A percentile compares a stretch with the other conserved stretches of the same genome.
phyloP scores from a whole-genome alignment of 1,140 invertebrate species.

The Lethocerus indicus region DNA sequence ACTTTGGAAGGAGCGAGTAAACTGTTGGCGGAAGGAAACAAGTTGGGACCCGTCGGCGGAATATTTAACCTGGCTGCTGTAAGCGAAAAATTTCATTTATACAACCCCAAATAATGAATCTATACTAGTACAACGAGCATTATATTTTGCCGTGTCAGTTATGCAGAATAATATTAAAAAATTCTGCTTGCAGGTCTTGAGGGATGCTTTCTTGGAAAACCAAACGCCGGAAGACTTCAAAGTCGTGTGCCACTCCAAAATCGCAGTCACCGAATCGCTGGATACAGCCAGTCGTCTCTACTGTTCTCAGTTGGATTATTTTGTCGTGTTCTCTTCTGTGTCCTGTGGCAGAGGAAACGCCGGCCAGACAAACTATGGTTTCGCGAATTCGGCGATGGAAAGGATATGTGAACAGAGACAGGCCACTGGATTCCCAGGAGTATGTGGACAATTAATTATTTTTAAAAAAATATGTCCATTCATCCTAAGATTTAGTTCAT shows the following conservation, averaged over 20 bases:
- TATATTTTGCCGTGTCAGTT: background rate
- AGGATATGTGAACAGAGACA: conserved; percentile 75
- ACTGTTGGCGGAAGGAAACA: conserved; percentile 47
- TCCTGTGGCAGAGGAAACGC: conserved; percentile 90
- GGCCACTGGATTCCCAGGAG: conserved; percentile 56
- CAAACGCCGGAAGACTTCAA: conserved; percentile 65
- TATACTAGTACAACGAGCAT: background rate
- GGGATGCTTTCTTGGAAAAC: conserved; percentile 79
- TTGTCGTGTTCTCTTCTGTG: conserved; percentile 87
- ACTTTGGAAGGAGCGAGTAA: conserved; percentile 47
- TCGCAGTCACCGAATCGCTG: conserved; percentile 53
- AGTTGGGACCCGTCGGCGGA: conserved; percentile 69
- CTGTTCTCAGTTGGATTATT: conserved; percentile 70
- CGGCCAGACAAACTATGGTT: conserved; percentile 89
- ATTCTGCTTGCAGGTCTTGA: conserved; percentile 37
- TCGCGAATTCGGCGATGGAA: conserved; percentile 94
- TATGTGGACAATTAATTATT: conserved; percentile 19
- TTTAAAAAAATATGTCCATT: background rate
- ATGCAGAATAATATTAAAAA: background rate
- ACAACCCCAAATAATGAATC: background rate
- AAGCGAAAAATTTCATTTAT: conserved; percentile 14
- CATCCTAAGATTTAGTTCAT: too few relatives aligned
- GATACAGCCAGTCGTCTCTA: conserved; percentile 49
- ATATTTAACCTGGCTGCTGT: conserved; percentile 91
- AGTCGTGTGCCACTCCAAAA: conserved; percentile 58